These are phyloP conservation scores for Marronus borbonicus DNA, from an alignment of 2,888 invertebrate species.

Conservation along the genomic window DNA sequence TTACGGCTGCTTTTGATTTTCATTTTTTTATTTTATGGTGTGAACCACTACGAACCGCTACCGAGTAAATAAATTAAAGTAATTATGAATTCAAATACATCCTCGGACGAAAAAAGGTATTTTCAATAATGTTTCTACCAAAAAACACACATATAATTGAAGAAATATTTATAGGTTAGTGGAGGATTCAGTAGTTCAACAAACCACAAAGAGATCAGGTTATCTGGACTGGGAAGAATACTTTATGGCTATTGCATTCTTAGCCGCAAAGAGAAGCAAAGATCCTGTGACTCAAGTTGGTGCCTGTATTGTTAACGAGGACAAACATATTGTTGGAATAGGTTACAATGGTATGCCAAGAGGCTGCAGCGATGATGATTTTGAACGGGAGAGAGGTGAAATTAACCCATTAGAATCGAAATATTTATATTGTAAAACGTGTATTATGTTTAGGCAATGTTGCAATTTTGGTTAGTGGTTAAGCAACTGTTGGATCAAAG, in stretches of 20 bases:
- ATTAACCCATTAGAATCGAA: conserved; percentile 81
- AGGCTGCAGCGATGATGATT: conserved; percentile 89
- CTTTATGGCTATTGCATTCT: conserved; percentile 94
- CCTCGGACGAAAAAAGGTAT: not conserved
- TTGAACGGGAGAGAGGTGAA: conserved; percentile 89
- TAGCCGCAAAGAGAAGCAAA: conserved; percentile 94
- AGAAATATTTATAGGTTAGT: too few relatives aligned
- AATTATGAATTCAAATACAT: conserved; percentile 66
- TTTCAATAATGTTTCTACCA: too few relatives aligned
- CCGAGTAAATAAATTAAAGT: too few relatives aligned
- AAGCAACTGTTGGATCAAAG: too few relatives aligned
- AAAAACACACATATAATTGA: too few relatives aligned
- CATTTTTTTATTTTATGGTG: too few relatives aligned
- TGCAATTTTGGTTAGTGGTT: too few relatives aligned
- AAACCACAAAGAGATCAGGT: conserved; percentile 74
- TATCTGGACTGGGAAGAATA: conserved; percentile 94
- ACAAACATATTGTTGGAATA: conserved; percentile 91
- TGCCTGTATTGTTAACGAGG: conserved; percentile 91
- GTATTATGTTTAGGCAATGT: too few relatives aligned
- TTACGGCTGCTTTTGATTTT: too few relatives aligned
- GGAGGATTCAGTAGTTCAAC: not conserved
- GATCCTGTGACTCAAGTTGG: conserved; percentile 96
- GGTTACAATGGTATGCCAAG: conserved; percentile 98
- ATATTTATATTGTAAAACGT: conserved; percentile 83
- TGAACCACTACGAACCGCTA: not conserved